Conservation (phyloP, 2,113 vertebrate species). For the Channa maculata region DNA sequence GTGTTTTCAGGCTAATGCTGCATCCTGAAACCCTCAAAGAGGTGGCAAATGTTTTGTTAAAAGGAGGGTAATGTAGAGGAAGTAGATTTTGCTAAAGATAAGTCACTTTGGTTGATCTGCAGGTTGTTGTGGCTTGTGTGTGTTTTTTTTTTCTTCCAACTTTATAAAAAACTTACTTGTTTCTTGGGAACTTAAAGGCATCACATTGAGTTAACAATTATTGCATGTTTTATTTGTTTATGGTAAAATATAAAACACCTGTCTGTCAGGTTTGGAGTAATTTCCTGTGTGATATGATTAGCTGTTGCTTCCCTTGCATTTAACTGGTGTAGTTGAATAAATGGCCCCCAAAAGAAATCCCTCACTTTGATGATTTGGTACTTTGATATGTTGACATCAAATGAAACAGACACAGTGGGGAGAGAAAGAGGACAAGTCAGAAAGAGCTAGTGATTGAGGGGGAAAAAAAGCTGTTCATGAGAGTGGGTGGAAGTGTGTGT, state of each 20-base stretch:
- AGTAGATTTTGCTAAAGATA: constrained; percentile 70
- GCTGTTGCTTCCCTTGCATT: constrained; percentile 86
- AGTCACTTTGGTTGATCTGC: constrained; percentile 12
- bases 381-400: constrained; percentile 99
- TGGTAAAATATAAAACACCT: not conserved
- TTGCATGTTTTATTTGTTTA: constrained; percentile 8
- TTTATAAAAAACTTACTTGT: not conserved
- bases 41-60: constrained; percentile 73
- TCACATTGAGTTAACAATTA: not conserved
- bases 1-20: constrained; percentile 78
- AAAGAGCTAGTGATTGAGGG: constrained; percentile 67
- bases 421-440: constrained; percentile 72
- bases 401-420: constrained; percentile 79
- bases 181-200: not conserved
- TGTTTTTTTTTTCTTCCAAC: not conserved
- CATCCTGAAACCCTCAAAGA: constrained; percentile 57
- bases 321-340: constrained; percentile 81
- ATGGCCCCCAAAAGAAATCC: constrained; percentile 92
- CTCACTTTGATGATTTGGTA: constrained; percentile 94
- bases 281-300: constrained; percentile 82
- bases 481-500: constrained; percentile 42
- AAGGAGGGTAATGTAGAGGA: constrained; percentile 64
- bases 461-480: constrained; percentile 26
- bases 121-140: not conserved
- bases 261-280: constrained; percentile 56